A percentile compares a stretch with the other conserved stretches of the same genome.
These are phyloP conservation scores for Vimba vimba DNA, from an alignment of 2,113 vertebrate genomes.

Conservation along the genomic window DNA sequence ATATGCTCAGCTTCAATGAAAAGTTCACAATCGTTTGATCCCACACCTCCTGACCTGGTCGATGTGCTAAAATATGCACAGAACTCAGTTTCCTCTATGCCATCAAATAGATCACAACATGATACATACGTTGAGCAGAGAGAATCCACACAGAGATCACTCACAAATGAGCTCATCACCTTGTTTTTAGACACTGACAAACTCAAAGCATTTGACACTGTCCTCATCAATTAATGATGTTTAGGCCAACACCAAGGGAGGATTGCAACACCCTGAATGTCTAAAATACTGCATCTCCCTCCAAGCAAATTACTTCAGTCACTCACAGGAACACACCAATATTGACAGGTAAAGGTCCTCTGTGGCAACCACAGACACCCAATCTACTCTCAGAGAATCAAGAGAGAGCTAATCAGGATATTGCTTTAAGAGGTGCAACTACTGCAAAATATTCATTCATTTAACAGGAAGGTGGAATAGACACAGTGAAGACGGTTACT, in stretches of 20 bases:
- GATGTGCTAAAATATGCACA: conserved; percentile 3
- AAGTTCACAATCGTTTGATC: background rate
- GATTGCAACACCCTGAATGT: background rate
- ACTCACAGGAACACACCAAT: conserved; percentile 31
- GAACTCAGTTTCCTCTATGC: background rate
- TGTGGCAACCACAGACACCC: conserved; percentile 34
- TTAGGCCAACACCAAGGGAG: background rate
- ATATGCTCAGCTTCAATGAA: background rate
- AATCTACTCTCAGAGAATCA: conserved; percentile 42
- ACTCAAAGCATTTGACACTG: background rate
- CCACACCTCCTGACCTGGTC: background rate
- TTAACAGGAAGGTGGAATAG: conserved; percentile 24
- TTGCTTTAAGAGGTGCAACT: conserved; percentile 45
- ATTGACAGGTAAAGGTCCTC: conserved; percentile 45
- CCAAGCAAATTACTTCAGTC: conserved; percentile 26
- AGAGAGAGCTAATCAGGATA: conserved; percentile 45
- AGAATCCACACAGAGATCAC: background rate
- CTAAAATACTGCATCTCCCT: background rate
- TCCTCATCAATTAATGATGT: background rate
- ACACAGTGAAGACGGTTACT: conserved; percentile 24
- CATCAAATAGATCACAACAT: background rate
- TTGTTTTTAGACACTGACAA: background rate
- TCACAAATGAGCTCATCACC: background rate
- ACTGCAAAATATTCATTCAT: conserved; percentile 47
- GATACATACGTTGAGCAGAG: background rate